Conservation (phyloP, 2,888 invertebrate genomes). For the Caenorhabditis plicata region DNA sequence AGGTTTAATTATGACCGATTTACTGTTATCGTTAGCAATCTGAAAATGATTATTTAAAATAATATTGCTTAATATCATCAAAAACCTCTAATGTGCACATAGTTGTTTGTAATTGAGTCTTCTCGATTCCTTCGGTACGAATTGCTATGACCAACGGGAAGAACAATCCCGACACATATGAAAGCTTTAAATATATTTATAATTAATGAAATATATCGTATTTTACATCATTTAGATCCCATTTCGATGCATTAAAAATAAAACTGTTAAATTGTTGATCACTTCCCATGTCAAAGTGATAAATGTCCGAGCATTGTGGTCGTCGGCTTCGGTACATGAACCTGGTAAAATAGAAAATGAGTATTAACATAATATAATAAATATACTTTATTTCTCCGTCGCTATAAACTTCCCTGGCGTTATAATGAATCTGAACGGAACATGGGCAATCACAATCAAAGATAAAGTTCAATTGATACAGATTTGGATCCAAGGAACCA, state of each 20-base stretch:
- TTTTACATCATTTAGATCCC: conserved; percentile 65
- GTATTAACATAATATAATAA: background rate
- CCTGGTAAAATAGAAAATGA: conserved; percentile 68
- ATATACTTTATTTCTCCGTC: conserved; percentile 43
- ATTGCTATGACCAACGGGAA: conserved; percentile 61
- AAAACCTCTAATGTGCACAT: conserved; percentile 57
- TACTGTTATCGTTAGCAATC: conserved; percentile 49
- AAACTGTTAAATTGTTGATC: conserved; percentile 90
- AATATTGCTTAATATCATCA: background rate
- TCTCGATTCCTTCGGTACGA: conserved; percentile 40
- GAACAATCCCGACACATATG: conserved; percentile 52
- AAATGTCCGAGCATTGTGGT: conserved; percentile 78
- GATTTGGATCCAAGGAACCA: conserved; percentile 41
- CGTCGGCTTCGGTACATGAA: conserved; percentile 67
- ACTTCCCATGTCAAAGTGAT: conserved; percentile 88
- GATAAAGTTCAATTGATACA: conserved; percentile 92
- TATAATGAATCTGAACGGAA: conserved; percentile 90
- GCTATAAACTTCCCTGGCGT: conserved; percentile 85
- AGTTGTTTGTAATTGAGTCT: conserved; percentile 58
- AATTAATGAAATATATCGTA: background rate
- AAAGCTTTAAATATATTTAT: conserved; percentile 33
- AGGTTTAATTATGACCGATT: conserved; percentile 78
- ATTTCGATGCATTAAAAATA: conserved; percentile 83
- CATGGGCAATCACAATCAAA: conserved; percentile 94
- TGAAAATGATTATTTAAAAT: conserved; percentile 10